Percentiles rank a stretch among this genome's conserved stretches.
Conservation (phyloP, 2,888 invertebrate genomes). For the Eulithis prunata region DNA sequence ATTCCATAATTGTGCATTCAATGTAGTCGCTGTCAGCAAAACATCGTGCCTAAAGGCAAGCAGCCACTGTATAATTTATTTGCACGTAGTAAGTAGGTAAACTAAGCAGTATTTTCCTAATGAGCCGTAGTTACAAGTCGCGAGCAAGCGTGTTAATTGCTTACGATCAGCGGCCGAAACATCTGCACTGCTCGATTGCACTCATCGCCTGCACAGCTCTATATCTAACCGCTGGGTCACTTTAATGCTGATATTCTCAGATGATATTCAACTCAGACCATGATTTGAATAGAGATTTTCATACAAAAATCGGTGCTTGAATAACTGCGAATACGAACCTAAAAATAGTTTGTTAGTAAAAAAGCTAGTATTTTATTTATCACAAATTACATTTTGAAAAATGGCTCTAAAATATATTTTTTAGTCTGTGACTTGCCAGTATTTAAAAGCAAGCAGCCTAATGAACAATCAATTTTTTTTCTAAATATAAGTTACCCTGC, state of each 20-base stretch:
- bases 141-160: conserved; percentile 71
- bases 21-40: conserved; percentile 10
- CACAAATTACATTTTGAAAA: too few species aligned
- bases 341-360: too few species aligned
- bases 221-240: conserved; percentile 5
- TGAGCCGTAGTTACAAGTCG: conserved; percentile 49
- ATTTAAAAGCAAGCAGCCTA: background rate
- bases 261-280: too few species aligned
- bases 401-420: too few species aligned
- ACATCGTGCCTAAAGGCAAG: background rate
- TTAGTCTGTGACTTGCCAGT: too few species aligned
- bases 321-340: too few species aligned
- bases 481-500: conserved; percentile 2
- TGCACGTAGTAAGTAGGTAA: conserved; percentile 11
- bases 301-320: too few species aligned
- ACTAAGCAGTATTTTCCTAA: conserved; percentile 45
- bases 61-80: conserved; percentile 18
- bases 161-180: conserved; percentile 52
- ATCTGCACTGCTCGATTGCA: conserved; percentile 53
- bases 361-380: too few species aligned
- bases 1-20: background rate
- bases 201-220: conserved; percentile 45
- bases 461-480: too few species aligned
- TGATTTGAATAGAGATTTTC: too few species aligned
- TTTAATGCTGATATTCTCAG: background rate